A percentile compares a stretch with the other conserved stretches of the same genome.
Evolutionary conservation across 2,113 vertebrate genomes (phyloP).

Genomic region (Hydropotes inermis): DNA sequence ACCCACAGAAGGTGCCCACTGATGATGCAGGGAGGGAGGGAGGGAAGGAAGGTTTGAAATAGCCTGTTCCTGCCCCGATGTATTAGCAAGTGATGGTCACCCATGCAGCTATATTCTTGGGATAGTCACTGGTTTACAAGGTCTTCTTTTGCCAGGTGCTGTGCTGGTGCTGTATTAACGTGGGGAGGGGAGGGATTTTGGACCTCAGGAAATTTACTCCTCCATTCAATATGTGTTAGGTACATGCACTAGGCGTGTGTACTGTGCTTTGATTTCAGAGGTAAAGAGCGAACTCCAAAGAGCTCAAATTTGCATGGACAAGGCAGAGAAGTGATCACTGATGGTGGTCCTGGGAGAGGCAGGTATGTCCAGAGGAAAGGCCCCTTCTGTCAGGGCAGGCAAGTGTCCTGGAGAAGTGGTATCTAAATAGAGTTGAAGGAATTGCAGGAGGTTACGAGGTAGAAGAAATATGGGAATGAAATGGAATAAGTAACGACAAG

Average conservation of each 20-base stretch:
- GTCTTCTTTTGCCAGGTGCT: neutral
- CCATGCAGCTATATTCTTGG: rapidly evolving
- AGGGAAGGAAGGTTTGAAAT: neutral
- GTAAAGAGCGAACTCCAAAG: neutral
- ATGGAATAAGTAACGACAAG: neutral
- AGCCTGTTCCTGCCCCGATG: neutral
- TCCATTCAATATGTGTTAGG: neutral
- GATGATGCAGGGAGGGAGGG: too few species aligned
- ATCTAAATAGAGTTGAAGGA: neutral
- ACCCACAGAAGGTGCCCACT: rapidly evolving
- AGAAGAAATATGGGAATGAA: neutral
- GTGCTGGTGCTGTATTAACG: neutral
- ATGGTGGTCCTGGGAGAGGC: neutral
- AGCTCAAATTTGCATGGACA: neutral
- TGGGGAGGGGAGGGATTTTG: neutral
- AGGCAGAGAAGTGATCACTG: neutral
- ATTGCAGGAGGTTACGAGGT: neutral
- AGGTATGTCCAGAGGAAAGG: neutral
- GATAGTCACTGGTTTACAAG: neutral
- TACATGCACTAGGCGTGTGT: neutral
- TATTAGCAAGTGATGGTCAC: neutral
- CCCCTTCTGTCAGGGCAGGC: neutral
- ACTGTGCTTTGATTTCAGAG: neutral
- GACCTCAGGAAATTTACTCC: neutral
- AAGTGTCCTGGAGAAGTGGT: neutral